A percentile compares a stretch with the other conserved stretches of the same genome.
Conservation (phyloP, 1,140 invertebrate genomes). For the Drosophila kanapiae region DNA sequence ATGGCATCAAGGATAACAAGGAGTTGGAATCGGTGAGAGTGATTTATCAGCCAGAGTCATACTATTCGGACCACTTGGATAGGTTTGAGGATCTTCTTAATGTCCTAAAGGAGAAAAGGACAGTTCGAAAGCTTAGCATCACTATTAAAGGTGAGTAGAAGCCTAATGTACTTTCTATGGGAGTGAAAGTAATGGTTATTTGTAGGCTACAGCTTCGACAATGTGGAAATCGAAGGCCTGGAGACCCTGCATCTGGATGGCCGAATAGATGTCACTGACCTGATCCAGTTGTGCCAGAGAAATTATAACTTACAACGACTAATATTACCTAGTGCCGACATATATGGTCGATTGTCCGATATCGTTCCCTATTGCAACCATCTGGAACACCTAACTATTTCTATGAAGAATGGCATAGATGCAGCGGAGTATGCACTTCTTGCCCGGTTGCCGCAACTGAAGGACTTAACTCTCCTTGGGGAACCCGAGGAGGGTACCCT, state of each 20-base stretch:
- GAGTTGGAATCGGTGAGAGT: constrained; percentile 2
- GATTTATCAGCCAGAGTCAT: not conserved
- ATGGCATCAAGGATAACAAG: not conserved
- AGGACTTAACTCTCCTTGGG: constrained; percentile 1
- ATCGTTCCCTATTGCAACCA: constrained; percentile 16
- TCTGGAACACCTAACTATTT: constrained; percentile 5
- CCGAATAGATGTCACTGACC: not conserved
- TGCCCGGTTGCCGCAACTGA: constrained; percentile 2
- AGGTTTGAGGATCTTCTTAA: not conserved
- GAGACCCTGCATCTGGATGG: not conserved
- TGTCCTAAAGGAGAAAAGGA: not conserved
- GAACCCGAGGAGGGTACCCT: constrained; percentile 7
- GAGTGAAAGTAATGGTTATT: not conserved
- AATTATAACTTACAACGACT: constrained; percentile 10
- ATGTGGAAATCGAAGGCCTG: not conserved
- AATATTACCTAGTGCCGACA: not conserved
- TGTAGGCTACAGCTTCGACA: constrained; percentile 7
- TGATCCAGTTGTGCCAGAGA: not conserved
- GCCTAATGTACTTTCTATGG: too few relatives aligned
- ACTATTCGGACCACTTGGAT: constrained; percentile 2
- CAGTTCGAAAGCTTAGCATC: not conserved
- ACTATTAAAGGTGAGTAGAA: not conserved
- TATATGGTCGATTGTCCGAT: constrained; percentile 2
- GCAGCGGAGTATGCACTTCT: constrained; percentile 4
- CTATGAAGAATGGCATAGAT: not conserved